A percentile compares a stretch with the other conserved stretches of the same genome.
phyloP scores from a whole-genome alignment of 2,113 vertebrate species.

The Pelvicachromis taeniatus region DNA sequence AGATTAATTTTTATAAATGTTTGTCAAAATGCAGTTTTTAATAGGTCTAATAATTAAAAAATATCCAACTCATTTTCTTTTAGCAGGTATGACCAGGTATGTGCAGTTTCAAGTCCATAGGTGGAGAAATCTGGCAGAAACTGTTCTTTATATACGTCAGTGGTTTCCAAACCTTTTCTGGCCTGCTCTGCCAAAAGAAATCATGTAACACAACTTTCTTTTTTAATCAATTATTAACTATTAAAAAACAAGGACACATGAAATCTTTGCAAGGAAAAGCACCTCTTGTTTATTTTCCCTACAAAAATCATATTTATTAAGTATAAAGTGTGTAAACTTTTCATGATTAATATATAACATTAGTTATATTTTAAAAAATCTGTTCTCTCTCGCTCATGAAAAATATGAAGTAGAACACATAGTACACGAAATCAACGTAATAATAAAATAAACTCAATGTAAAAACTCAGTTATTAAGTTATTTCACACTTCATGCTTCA shows the following conservation, averaged over 20 bases:
- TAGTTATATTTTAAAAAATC: background rate
- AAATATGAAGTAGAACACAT: background rate
- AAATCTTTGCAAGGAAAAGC: background rate
- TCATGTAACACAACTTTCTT: background rate
- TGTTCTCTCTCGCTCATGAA: background rate
- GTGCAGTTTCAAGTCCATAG: fast-evolving
- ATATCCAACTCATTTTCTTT: background rate
- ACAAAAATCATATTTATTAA: background rate
- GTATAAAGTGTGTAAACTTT: background rate
- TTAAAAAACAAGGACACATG: fast-evolving
- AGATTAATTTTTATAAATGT: fast-evolving
- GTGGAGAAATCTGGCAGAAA: background rate
- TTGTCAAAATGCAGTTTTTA: fast-evolving
- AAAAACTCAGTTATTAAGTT: too few species aligned
- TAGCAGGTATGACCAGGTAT: background rate
- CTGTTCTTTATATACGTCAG: background rate
- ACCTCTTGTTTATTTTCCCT: too few species aligned
- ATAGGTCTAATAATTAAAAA: background rate
- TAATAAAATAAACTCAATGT: too few species aligned
- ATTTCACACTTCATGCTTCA: background rate
- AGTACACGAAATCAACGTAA: too few species aligned
- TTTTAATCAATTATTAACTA: background rate
- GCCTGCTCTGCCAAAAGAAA: background rate
- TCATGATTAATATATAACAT: background rate
- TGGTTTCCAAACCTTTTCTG: background rate